Evolutionary conservation across 2,888 invertebrate genomes (phyloP), one percentile per base, ranked within the genome.

Genomic region (Unio pictorum): DNA sequence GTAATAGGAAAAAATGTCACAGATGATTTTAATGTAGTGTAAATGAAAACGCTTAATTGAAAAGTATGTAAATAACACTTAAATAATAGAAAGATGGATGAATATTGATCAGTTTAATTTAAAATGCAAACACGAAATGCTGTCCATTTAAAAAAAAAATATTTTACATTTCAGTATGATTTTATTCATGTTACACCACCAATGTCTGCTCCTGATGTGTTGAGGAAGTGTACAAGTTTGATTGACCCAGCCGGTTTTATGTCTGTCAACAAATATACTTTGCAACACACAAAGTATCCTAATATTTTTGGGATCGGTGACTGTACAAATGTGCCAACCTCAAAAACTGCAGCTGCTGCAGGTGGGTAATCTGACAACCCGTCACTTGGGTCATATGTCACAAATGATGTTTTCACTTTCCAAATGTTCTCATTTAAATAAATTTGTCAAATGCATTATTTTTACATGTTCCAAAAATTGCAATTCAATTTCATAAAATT

Each of bases 301-400:
- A 99, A 99, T 90, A 93, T 99, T 61, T 99, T 96, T 90, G 96
- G 96, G 1, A 93, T 99, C 54, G 99, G 99, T 0, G 99, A 99
- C 90, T 98, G 98, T 86, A 94, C 94, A 0, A 94, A 93, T 85
- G 92, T 96, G 23, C 98, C 99, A 0, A 99, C 98, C 84, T 95
- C 97, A 5, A 99, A 98, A 91, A 99, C 99, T 4, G 97, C 96
- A 58, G 99, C 99, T 8, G 97, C 99, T 67, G 94, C 96, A 71
- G 96, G 97, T 97, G 89, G 91, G 91, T 88, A 20, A 20, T 54
- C 17, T 60, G 28, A 18, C 18, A 7, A 34, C 34, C 7, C 7
- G 30, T 34, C 30, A 34, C 30, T 34, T 34, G 30, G 30, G 34
- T 34, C 34, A 34, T 6, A 34, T 34, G 34, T 34, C 34, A 34